phyloP scores from a whole-genome alignment of 92 coral and sea anemone species.

The Nematostella vectensis region DNA sequence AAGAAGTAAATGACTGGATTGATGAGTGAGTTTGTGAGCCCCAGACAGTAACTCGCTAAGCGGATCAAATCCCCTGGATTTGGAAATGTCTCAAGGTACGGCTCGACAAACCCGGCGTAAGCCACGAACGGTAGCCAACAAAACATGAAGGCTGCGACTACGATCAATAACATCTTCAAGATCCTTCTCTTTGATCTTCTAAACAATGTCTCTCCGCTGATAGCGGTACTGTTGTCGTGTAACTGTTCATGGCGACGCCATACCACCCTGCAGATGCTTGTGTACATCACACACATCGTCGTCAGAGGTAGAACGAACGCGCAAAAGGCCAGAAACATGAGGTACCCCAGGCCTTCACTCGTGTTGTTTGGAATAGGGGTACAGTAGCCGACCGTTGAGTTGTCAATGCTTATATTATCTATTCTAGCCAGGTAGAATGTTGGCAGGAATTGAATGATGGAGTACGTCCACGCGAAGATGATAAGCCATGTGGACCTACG shows the following conservation, averaged over 20 bases:
- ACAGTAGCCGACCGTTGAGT: slow-evolving; percentile 43
- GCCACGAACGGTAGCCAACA: slow-evolving; percentile 54
- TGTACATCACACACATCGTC: slow-evolving; percentile 39
- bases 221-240: slow-evolving; percentile 6
- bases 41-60: slow-evolving; percentile 33
- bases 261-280: slow-evolving; percentile 32
- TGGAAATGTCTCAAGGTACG: slow-evolving; percentile 29
- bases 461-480: slow-evolving; percentile 49
- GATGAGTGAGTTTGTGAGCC: slow-evolving; percentile 35
- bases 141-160: slow-evolving; percentile 27
- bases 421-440: slow-evolving; percentile 33
- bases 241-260: slow-evolving; percentile 35
- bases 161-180: slow-evolving; percentile 33
- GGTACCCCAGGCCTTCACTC: slow-evolving; percentile 15
- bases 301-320: slow-evolving; percentile 37
- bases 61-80: slow-evolving; percentile 46
- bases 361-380: slow-evolving; percentile 44
- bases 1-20: slow-evolving; percentile 57
- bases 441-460: slow-evolving; percentile 38
- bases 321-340: slow-evolving; percentile 25
- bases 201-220: slow-evolving; percentile 22
- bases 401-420: slow-evolving; percentile 9
- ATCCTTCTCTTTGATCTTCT: slow-evolving; percentile 50
- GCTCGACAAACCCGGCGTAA: slow-evolving; percentile 44
- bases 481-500: slow-evolving; percentile 44